Evolutionary conservation across 2,797 vertebrate species (phyloP).

Genomic region (Premnoplex brunnescens): DNA sequence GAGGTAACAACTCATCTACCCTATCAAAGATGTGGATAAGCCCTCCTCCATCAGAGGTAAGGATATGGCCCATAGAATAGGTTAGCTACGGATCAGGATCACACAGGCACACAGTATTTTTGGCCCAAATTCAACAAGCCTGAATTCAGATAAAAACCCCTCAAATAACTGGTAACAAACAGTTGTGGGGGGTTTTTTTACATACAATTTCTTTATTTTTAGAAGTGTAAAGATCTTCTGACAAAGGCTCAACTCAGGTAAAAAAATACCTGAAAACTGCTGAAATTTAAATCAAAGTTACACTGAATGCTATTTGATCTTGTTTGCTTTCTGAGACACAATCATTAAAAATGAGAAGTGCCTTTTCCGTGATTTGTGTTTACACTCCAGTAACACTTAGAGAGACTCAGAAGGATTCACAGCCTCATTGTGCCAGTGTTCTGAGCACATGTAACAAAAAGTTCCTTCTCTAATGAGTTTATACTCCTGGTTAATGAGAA

Average conservation of each 20-base stretch:
- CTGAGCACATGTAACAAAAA: conserved; percentile 14
- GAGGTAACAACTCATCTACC: not conserved
- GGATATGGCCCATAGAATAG: not conserved
- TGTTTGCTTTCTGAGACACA: conserved; percentile 8
- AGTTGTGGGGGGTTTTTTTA: not conserved
- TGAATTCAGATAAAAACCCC: not conserved
- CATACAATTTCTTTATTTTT: not conserved
- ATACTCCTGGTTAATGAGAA: conserved; percentile 11
- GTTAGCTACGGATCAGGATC: not conserved
- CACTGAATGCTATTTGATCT: not conserved
- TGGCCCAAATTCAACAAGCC: not conserved
- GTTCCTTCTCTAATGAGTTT: conserved; percentile 6
- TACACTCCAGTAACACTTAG: conserved; percentile 4
- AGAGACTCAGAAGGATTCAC: conserved; percentile 17
- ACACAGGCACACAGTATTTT: not conserved
- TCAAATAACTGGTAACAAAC: not conserved
- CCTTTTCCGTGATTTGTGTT: conserved; percentile 33
- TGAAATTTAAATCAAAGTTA: not conserved
- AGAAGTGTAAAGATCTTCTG: not conserved
- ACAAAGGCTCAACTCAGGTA: not conserved
- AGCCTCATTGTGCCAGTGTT: not conserved
- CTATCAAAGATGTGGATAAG: not conserved
- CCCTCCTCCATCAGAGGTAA: not conserved
- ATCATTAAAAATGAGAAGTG: conserved; percentile 34
- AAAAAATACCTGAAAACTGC: not conserved